phyloP scores from a whole-genome alignment of 2,797 vertebrate species.

The Labroides dimidiatus region DNA sequence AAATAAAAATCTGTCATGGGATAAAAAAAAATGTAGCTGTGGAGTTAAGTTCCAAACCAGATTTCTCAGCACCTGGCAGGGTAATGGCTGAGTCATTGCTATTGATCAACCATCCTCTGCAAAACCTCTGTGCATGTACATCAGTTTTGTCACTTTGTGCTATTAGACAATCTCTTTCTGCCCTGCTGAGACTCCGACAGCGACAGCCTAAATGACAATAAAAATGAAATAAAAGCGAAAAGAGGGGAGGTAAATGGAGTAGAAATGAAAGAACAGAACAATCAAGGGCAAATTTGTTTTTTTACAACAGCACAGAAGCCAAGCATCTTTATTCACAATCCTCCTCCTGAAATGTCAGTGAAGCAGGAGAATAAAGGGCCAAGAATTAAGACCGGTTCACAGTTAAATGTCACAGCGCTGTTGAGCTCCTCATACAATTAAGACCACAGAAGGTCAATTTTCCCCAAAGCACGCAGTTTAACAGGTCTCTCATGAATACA shows the following conservation, averaged over 20 bases:
- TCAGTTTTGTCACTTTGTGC: constrained; percentile 37
- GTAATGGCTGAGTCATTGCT: constrained; percentile 57
- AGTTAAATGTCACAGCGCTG: constrained; percentile 76
- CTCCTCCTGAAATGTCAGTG: constrained; percentile 75
- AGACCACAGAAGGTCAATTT: constrained; percentile 79
- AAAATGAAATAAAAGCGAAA: neutral
- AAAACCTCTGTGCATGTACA: constrained; percentile 41
- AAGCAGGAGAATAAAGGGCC: constrained; percentile 72
- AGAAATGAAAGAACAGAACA: constrained; percentile 31
- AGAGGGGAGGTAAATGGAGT: constrained; percentile 9
- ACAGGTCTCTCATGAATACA: constrained; percentile 58
- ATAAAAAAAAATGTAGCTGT: constrained; percentile 9
- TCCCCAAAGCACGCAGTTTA: constrained; percentile 65
- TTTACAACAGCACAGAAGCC: constrained; percentile 54
- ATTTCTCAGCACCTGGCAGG: constrained; percentile 57
- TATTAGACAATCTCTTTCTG: constrained; percentile 28
- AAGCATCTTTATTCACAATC: constrained; percentile 58
- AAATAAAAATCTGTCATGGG: constrained; percentile 8
- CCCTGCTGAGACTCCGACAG: constrained; percentile 8
- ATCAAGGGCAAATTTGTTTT: constrained; percentile 54
- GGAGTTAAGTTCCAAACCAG: constrained; percentile 30
- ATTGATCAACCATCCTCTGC: constrained; percentile 42
- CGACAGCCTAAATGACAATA: constrained; percentile 3
- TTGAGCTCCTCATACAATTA: constrained; percentile 78
- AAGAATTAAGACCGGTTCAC: constrained; percentile 72